Conservation (phyloP, 2,888 invertebrate species). For the Tachina lurida region DNA sequence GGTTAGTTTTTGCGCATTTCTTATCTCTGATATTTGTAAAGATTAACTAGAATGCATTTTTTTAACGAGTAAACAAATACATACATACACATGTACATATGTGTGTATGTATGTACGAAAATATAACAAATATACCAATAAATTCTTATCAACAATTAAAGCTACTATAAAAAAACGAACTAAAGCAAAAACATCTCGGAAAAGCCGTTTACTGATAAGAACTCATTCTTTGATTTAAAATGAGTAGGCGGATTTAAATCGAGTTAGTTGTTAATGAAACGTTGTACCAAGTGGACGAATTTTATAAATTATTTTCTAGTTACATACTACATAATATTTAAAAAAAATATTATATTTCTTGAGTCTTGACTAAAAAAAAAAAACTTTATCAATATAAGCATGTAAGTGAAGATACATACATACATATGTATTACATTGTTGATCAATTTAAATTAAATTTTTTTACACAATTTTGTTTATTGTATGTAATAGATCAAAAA, state of each 20-base stretch:
- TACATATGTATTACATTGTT: conserved; percentile 38
- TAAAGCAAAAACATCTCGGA: conserved; percentile 25
- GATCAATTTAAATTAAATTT: conserved; percentile 21
- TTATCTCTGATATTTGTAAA: conserved; percentile 3
- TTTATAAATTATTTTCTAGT: conserved; percentile 1
- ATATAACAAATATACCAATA: neutral
- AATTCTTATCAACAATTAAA: conserved; percentile 46
- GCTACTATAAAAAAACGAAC: conserved; percentile 1
- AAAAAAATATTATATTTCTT: too few species aligned
- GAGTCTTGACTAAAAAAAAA: neutral
- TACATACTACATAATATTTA: too few species aligned
- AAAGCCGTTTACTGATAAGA: conserved; percentile 69
- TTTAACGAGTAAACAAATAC: neutral
- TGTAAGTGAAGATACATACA: conserved; percentile 53
- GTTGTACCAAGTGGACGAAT: conserved; percentile 41
- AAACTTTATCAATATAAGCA: conserved; percentile 59
- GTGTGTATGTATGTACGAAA: neutral
- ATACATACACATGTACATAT: neutral
- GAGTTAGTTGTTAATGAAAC: conserved; percentile 50
- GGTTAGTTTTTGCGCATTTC: neutral
- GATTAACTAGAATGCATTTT: conserved; percentile 20
- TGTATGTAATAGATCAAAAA: too few species aligned
- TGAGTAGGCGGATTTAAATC: conserved; percentile 42
- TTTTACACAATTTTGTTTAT: conserved; percentile 9
- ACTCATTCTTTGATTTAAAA: neutral